Evolutionary conservation across 2,888 invertebrate species (phyloP), one percentile per base, ranked within the genome.

Genomic region (Eutolmus rufibarbis): DNA sequence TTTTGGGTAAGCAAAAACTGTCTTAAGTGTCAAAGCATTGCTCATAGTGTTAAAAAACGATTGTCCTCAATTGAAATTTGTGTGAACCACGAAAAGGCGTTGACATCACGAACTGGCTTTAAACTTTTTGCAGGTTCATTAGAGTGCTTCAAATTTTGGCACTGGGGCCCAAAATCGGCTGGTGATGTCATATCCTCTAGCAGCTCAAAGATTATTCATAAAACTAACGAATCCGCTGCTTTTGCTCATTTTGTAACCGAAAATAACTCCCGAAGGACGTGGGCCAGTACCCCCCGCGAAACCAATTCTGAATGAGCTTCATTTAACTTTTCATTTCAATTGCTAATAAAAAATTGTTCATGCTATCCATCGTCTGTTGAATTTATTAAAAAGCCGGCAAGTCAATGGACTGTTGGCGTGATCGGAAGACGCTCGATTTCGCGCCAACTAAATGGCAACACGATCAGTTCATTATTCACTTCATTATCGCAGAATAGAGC

Each of bases 301-400:
- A 19, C 37, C 23, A 46, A 23, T 16, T 77, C 77, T 77, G 43
- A 43, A 43, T 77, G 77, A 37, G 40, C 19, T 77, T 9, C n/a
- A 77, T 77, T 77, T 77, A 37, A 77, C 40, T 77, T 40, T 77
- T 77, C n/a, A 77, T 77, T 78, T 78, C 78, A 78, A 78, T 40
- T 43, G 78, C 78, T 78, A 78, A 78, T 78, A 40, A 40, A 78
- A 76, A 76, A 78, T 40, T 40, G 43, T 43, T 78, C 78, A 78
- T 40, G 43, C 78, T 46, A 23, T 78, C 78, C 78, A 40, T 78
- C 78, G 43, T 12, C 78, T 23, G 43, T 78, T 14, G 78, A 78
- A 78, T 78, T 78, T 78, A 40, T 56, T 56, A 56, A 56, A 28
- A 78, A 8, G 40, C 43, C 23, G 40, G 23, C 37, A 78, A 78